These are phyloP conservation scores for Panagrolaimus sp. DNA, from an alignment of 1,140 invertebrate species.

Conservation along the genomic window DNA sequence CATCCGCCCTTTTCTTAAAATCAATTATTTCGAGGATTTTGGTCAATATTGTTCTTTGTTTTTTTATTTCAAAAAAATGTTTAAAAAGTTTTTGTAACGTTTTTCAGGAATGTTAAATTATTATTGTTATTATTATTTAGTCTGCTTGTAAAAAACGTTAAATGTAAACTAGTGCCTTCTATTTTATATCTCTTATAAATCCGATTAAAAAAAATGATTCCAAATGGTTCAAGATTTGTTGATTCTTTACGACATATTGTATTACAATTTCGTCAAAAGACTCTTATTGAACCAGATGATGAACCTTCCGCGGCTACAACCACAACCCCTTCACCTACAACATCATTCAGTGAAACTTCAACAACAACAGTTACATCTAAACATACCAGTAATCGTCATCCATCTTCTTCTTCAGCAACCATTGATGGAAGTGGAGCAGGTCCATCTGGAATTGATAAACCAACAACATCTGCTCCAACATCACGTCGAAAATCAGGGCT, in stretches of 20 bases:
- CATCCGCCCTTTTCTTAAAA: no score
- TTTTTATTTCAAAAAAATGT: no score
- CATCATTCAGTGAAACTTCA: conserved; percentile 2
- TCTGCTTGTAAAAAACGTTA: no score
- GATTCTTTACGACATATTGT: conserved; percentile 8
- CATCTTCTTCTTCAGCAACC: not conserved
- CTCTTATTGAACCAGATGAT: not conserved
- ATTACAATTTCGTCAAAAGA: not conserved
- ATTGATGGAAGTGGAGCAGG: not conserved
- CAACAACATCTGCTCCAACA: not conserved
- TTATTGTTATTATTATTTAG: no score
- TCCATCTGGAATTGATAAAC: conserved; percentile 9
- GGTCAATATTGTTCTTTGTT: no score
- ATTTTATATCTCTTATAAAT: no score
- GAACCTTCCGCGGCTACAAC: not conserved
- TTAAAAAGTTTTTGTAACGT: no score
- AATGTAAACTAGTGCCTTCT: no score
- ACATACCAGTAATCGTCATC: not conserved
- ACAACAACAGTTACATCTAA: not conserved
- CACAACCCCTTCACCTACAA: not conserved
- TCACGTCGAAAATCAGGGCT: not conserved
- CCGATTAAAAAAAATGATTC: not conserved
- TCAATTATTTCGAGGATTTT: no score
- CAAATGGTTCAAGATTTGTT: not conserved
- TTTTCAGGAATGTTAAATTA: no score